Percentiles rank a stretch among this genome's conserved stretches.
These are phyloP conservation scores for Platycheirus albimanus DNA, from an alignment of 2,888 invertebrate species.

Conservation along the genomic window DNA sequence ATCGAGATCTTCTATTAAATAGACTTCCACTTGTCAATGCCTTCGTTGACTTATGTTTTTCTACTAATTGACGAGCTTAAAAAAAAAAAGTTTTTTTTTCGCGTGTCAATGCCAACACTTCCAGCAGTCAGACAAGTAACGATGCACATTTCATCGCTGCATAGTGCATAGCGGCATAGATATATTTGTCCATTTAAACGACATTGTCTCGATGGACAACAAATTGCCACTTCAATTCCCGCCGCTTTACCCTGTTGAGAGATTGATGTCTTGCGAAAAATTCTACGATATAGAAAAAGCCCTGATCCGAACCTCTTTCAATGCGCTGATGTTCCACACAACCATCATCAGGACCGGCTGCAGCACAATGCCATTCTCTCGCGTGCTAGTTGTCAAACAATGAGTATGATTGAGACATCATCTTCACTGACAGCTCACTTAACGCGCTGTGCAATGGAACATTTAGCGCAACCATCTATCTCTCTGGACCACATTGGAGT, in stretches of 20 bases:
- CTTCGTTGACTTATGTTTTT: slow-evolving; percentile 6
- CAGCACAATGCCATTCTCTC: slow-evolving; percentile 59
- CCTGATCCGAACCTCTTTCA: not conserved
- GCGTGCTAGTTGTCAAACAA: slow-evolving; percentile 72
- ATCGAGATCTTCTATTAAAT: slow-evolving; percentile 6
- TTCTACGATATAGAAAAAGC: slow-evolving; percentile 16
- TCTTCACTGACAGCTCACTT: slow-evolving; percentile 71
- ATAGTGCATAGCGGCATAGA: not conserved
- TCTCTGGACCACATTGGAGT: slow-evolving; percentile 9
- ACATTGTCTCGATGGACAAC: slow-evolving; percentile 58
- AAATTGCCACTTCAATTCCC: slow-evolving; percentile 66
- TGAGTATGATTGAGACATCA: slow-evolving; percentile 71
- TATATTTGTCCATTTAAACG: slow-evolving; percentile 38
- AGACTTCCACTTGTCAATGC: slow-evolving; percentile 8
- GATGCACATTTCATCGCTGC: slow-evolving; percentile 7
- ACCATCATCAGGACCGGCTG: slow-evolving; percentile 3
- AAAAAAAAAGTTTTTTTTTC: slow-evolving; percentile 37
- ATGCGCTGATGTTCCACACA: not conserved
- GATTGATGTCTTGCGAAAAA: slow-evolving; percentile 46
- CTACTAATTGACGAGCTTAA: slow-evolving; percentile 37
- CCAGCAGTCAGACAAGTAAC: too few species aligned
- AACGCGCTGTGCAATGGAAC: slow-evolving; percentile 52
- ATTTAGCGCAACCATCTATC: slow-evolving; percentile 58
- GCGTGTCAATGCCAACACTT: slow-evolving; percentile 39
- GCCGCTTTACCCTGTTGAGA: not conserved